Base-by-base conservation (phyloP, 2,113 vertebrate genomes). In the Sorex fumeus region DNA sequence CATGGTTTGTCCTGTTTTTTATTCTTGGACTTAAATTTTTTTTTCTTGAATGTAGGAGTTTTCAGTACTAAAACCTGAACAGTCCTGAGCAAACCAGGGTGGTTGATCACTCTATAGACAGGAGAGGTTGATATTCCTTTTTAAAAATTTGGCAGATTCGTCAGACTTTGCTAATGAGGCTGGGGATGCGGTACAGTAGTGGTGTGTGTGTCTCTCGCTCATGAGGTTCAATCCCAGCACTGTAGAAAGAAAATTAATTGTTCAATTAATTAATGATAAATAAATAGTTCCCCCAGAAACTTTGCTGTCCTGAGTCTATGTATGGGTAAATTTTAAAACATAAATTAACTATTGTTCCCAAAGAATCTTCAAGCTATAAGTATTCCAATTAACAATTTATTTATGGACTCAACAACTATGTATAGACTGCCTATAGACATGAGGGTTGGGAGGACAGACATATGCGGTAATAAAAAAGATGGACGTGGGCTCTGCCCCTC, bases 371-470 rank as follows among this genome's bases (percentile, higher is more conserved):
- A 40, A 62, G 30, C 32, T 45, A 53, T 28, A 70, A 60, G 45
- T 40, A 45, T 67, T 77, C 21, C 10, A 34, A 3, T 47, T 64
- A 71, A 70, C 45, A 47, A 85, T 57, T 70, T 74, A 30, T 76
- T 53, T 76, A 50, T 27, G 83, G 80, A 84, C 28, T 74, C 27
- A 72, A 80, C 43, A 57, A 21, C 50, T 84, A 70, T 88, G 70
- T 64, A 84, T 12, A 23, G 79, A 71, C 50, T 77, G 64, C 64
- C 64, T 66, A 32, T 19, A 32, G 77, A 21, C 50, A 28, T 53
- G 53, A 32, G 57, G 66, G 11, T 25, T 69, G 66, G 5, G 30
- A 32, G 66, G 28, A 1, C 66, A 30, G 50, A 18, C 16, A 18
- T 18, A 53, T 53, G 50, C 7, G 3, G 27, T 62, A 9, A 45